Evolutionary conservation across 2,797 vertebrate species (phyloP), one percentile per base, ranked within the genome.

Genomic region (Pelochelys cantorii): DNA sequence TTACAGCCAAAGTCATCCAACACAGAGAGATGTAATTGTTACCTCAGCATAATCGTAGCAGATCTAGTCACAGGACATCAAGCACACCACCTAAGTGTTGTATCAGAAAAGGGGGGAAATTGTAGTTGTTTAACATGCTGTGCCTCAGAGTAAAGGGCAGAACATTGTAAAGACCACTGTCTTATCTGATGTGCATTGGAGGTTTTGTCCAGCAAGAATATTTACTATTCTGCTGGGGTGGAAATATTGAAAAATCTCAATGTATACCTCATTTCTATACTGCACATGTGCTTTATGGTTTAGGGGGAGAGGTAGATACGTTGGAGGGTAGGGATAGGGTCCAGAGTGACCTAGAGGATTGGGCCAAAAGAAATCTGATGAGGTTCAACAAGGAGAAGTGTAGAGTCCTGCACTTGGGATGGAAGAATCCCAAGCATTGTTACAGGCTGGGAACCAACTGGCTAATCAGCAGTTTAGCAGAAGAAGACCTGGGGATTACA

Each of bases 41-140:
- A 94, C 85, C 77, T 52, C 27, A 82, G 29, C 20, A 59, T n/a
- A 85, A 71, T 37, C 55, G 9, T 57, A 88, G 14, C 23, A 96
- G 13, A 62, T 27, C 15, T 48, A 84, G 75, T 85, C 85, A 42
- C 11, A 62, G 54, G 81, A 91, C 68, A 84, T 74, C n/a, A 89
- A 92, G 75, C 75, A 42, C 20, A n/a, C n/a, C 9, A 83, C 77
- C 74, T 84, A 92, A 88, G 89, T 80, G 52, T 79, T 83, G 80
- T 48, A 77, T 82, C 80, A 87, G 78, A 87, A 60, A 56, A 75
- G 25, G 53, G 15, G 23, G 65, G 59, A 84, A 81, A 87, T 81
- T 75, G 1, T 62, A 88, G 8, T 23, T 48, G 84, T 79, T 86
- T 92, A 74, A 79, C 55, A 53, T 88, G 27, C 56, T 84, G 55